Base-by-base conservation (phyloP, 2,113 vertebrate genomes). In the Perccottus glenii region DNA sequence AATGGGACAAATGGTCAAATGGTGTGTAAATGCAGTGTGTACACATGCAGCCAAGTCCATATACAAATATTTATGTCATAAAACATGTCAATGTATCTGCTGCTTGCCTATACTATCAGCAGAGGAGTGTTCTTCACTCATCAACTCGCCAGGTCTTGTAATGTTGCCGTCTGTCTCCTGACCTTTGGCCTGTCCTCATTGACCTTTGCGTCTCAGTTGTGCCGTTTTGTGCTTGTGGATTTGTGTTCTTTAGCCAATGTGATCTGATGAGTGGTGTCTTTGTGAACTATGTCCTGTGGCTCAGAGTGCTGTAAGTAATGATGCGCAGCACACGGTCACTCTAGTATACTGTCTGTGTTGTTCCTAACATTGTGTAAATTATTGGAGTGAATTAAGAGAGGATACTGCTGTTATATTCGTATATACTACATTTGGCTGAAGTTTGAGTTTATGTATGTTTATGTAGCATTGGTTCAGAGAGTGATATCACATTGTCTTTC, bases 141-240 rank as follows among this genome's bases (percentile, higher is more conserved):
- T 38, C 64, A 12, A 8, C 47, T 66, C 16, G 19, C 59, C 19
- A 49, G 57, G 60, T 65, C 70, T 49, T 19, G 40, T 64, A 33
- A 67, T 77, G 64, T 73, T 6, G 64, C 64, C 12, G 11, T 53
- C 75, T 15, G 19, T 72, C 43, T 65, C 47, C n/a, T 64, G 52
- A 79, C 70, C 73, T 67, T 58, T 56, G 64, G 65, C 73, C 64
- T 40, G 40, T 58, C 68, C 60, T 77, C 60, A 32, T 52, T 58
- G 48, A 64, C 53, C 73, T 70, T 55, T 15, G 56, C 6, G 60
- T 84, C 60, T 74, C 71, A 73, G 83, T 91, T 71, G 81, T 89
- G 80, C 77, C 33, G 82, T 90, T 80, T 86, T 36, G 90, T 92
- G 89, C 80, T 83, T 85, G 85, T 92, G 86, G 82, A 85, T 79